These are phyloP conservation scores for Cephus pygmeus DNA, from an alignment of 2,888 invertebrate species.

Conservation along the genomic window DNA sequence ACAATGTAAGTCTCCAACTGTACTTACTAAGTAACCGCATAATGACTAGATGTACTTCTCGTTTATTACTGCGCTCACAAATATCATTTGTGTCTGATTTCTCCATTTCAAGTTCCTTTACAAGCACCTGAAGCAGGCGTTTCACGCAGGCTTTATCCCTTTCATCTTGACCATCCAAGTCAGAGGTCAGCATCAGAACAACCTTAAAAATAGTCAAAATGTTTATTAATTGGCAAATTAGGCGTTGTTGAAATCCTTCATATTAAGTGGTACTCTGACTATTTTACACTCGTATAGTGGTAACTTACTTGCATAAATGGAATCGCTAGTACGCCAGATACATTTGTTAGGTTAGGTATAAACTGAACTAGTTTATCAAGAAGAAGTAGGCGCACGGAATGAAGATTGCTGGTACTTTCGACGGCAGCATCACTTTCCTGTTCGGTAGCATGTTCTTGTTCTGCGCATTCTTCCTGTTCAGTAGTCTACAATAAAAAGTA, in stretches of 20 bases:
- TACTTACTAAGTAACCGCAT: slow-evolving; percentile 86
- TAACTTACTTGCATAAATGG: slow-evolving; percentile 88
- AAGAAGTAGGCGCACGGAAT: slow-evolving; percentile 76
- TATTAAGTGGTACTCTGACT: neutral
- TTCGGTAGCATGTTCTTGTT: slow-evolving; percentile 58
- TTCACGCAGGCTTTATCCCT: slow-evolving; percentile 83
- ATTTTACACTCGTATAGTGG: neutral
- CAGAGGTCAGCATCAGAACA: slow-evolving; percentile 88
- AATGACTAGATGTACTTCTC: slow-evolving; percentile 89
- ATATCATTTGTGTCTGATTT: slow-evolving; percentile 69
- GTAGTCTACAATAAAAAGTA: slow-evolving; percentile 33
- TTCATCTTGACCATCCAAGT: slow-evolving; percentile 87
- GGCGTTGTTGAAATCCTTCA: neutral
- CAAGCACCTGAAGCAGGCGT: slow-evolving; percentile 77
- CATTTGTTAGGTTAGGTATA: slow-evolving; percentile 78
- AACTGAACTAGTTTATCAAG: slow-evolving; percentile 82
- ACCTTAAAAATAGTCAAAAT: slow-evolving; percentile 68
- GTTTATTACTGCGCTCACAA: slow-evolving; percentile 76
- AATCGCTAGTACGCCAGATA: slow-evolving; percentile 87
- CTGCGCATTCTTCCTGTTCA: slow-evolving; percentile 52
- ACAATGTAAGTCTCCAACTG: slow-evolving; percentile 1
- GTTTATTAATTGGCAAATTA: neutral
- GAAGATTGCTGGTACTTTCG: slow-evolving; percentile 70
- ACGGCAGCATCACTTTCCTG: slow-evolving; percentile 60
- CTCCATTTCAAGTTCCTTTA: slow-evolving; percentile 78